phyloP scores from a whole-genome alignment of 2,888 invertebrate species.

The Coelinius sp. region DNA sequence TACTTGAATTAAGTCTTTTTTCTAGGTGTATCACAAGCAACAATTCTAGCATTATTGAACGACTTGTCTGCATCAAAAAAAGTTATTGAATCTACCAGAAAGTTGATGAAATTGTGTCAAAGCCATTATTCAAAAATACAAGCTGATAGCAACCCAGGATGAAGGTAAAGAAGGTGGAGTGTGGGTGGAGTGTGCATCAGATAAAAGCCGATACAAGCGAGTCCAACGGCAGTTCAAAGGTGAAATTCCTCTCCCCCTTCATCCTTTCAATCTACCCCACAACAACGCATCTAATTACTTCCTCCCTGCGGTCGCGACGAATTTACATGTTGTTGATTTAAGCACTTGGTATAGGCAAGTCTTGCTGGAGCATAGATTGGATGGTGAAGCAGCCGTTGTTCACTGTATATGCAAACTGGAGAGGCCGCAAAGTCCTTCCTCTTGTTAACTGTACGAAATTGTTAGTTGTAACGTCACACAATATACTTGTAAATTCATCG shows the following conservation, averaged over 20 bases:
- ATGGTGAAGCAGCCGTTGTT: slow-evolving; percentile 31
- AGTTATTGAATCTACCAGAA: neutral
- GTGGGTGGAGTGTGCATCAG: slow-evolving; percentile 3
- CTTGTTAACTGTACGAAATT: neutral
- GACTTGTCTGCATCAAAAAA: no score
- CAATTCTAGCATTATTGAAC: no score
- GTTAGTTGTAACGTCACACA: slow-evolving; percentile 4
- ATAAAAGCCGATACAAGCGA: slow-evolving; percentile 48
- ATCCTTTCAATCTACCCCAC: slow-evolving; percentile 45
- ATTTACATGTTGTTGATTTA: slow-evolving; percentile 68
- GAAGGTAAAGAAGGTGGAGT: slow-evolving; percentile 3
- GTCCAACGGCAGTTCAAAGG: slow-evolving; percentile 62
- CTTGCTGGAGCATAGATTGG: slow-evolving; percentile 53
- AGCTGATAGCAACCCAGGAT: neutral
- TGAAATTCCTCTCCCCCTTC: slow-evolving; percentile 51
- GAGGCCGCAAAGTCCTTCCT: slow-evolving; percentile 17
- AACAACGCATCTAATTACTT: slow-evolving; percentile 69
- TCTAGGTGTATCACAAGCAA: no score
- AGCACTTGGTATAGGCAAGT: slow-evolving; percentile 57
- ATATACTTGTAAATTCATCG: slow-evolving; percentile 17
- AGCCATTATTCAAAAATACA: neutral
- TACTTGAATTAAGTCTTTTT: no score
- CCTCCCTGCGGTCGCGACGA: slow-evolving; percentile 60
- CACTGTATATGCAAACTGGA: slow-evolving; percentile 24
- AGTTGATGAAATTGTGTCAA: slow-evolving; percentile 10